These are phyloP conservation scores for Falcaria lacertinaria DNA, from an alignment of 2,888 invertebrate genomes.

Conservation along the genomic window DNA sequence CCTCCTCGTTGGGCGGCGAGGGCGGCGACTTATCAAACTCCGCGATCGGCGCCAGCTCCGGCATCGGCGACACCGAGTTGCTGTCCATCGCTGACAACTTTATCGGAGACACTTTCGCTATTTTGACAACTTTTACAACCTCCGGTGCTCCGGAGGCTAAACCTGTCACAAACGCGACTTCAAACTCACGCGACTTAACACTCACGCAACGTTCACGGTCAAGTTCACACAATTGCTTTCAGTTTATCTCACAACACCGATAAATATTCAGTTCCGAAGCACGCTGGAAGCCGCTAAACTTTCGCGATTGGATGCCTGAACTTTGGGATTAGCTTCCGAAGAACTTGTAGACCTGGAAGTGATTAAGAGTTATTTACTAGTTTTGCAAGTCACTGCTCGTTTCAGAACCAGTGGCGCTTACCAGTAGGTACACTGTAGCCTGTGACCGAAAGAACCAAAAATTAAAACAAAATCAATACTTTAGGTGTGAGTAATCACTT, in stretches of 20 bases:
- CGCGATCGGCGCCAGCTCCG: conserved; percentile 83
- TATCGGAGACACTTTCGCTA: conserved; percentile 78
- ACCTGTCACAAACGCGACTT: conserved; percentile 8
- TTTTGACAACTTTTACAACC: conserved; percentile 42
- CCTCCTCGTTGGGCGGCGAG: conserved; percentile 81
- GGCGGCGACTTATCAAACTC: conserved; percentile 86
- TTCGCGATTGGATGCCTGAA: conserved; percentile 30
- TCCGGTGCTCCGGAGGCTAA: conserved; percentile 57
- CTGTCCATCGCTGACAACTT: conserved; percentile 82
- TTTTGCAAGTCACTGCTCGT: conserved; percentile 27
- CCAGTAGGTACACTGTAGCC: conserved; percentile 7
- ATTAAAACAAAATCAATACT: conserved; percentile 14
- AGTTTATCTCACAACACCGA: conserved; percentile 19
- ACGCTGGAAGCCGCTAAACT: conserved; percentile 21
- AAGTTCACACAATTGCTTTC: conserved; percentile 16
- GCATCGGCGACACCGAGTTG: conserved; percentile 85
- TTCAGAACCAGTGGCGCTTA: conserved; percentile 15
- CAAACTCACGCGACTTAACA: conserved; percentile 7
- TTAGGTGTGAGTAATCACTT: not conserved
- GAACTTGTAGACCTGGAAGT: conserved; percentile 45
- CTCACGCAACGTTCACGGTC: conserved; percentile 11
- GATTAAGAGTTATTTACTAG: conserved; percentile 45
- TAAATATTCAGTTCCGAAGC: conserved; percentile 9
- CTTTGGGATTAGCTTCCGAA: conserved; percentile 35
- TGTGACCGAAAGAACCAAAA: conserved; percentile 25